These are phyloP conservation scores for Haliclona indistincta DNA, from an alignment of 37 sponge, comb jelly and placozoan genomes.

Conservation along the genomic window DNA sequence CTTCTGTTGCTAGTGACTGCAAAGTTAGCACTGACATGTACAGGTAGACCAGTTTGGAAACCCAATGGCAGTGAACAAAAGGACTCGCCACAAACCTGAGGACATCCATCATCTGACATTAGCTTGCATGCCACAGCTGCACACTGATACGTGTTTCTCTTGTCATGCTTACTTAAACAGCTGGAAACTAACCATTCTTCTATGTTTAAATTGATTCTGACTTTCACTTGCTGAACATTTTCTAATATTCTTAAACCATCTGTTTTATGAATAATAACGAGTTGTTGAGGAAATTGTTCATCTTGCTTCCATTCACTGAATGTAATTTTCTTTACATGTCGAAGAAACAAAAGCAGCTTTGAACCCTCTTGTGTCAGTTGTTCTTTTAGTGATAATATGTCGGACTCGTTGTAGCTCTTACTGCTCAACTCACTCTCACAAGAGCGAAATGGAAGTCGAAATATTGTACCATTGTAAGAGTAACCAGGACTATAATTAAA, in stretches of 20 bases:
- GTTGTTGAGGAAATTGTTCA: background rate
- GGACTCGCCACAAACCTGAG: slow-evolving; percentile 5
- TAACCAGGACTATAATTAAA: slow-evolving; percentile 32
- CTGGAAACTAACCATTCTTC: background rate
- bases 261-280: background rate
- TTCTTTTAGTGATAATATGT: background rate
- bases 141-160: background rate
- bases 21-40: slow-evolving; percentile 72
- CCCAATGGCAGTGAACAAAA: slow-evolving; percentile 58
- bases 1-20: slow-evolving; percentile 63
- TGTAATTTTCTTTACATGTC: slow-evolving; percentile 8
- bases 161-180: background rate
- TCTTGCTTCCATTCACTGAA: background rate
- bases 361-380: background rate
- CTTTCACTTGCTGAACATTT: background rate
- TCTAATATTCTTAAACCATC: background rate
- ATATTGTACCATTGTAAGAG: slow-evolving; percentile 34
- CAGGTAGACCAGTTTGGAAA: slow-evolving; percentile 61
- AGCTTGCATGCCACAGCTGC: background rate
- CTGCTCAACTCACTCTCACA: background rate
- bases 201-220: background rate
- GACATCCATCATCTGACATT: background rate
- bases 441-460: slow-evolving; percentile 50
- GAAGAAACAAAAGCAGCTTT: slow-evolving; percentile 1
- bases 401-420: slow-evolving; percentile 7